These are phyloP conservation scores for Brevimyrus niger DNA, from an alignment of 2,113 vertebrate species.

Conservation along the genomic window DNA sequence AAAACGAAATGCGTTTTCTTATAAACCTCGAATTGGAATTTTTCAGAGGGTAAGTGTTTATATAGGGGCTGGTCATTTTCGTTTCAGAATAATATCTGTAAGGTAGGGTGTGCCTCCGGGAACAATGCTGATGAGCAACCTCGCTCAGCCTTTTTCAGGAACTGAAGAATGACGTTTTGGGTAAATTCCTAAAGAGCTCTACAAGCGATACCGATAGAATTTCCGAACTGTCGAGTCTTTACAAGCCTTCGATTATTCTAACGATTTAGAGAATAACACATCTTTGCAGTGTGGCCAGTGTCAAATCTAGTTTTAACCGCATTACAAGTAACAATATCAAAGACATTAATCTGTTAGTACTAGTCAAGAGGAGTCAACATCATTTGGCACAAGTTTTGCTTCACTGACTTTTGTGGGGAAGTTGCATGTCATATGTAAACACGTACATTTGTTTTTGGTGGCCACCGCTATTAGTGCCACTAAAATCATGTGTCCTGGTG, in stretches of 20 bases:
- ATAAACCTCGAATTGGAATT: conserved; percentile 11
- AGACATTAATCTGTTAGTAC: not conserved
- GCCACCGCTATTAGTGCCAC: not conserved
- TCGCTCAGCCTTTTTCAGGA: not conserved
- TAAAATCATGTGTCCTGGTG: not conserved
- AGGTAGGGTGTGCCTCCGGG: conserved; percentile 1
- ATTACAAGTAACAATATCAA: not conserved
- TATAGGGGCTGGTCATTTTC: not conserved
- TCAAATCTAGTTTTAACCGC: not conserved
- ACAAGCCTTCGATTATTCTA: not conserved
- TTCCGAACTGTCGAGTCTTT: not conserved
- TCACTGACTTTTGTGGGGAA: not conserved
- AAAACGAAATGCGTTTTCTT: conserved; percentile 44
- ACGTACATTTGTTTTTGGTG: not conserved
- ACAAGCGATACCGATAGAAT: not conserved
- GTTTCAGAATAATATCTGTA: not conserved
- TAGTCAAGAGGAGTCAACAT: not conserved
- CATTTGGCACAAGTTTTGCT: not conserved
- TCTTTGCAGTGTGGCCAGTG: not conserved
- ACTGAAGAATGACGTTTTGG: not conserved
- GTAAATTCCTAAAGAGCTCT: not conserved
- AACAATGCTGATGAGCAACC: not conserved
- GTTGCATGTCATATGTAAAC: not conserved
- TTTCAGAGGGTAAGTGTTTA: conserved; percentile 27
- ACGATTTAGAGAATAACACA: not conserved